A percentile compares a stretch with the other conserved stretches of the same genome.
Conservation (phyloP, 1,140 invertebrate genomes). For the Drosophila repleta region DNA sequence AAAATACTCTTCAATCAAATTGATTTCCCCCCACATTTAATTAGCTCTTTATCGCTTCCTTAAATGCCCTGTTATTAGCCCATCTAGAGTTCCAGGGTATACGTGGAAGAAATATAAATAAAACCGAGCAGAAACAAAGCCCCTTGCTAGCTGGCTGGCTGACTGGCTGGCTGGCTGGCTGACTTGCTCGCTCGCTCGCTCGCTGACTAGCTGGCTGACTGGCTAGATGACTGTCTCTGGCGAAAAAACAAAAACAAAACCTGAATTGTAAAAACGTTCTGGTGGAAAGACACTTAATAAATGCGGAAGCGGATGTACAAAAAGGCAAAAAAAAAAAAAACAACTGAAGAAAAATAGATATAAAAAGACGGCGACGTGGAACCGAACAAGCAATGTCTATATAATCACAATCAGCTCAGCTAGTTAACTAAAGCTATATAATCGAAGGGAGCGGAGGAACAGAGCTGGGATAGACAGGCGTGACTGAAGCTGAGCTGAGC, state of each 20-base stretch:
- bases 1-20: no score
- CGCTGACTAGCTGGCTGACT: not conserved
- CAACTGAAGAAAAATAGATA: no score
- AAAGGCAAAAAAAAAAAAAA: constrained; percentile 18
- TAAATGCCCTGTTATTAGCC: not conserved
- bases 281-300: constrained; percentile 82
- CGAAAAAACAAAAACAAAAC: constrained; percentile 59
- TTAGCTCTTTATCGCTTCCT: no score
- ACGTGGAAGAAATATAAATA: constrained; percentile 40
- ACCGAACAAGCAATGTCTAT: constrained; percentile 36
- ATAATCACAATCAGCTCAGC: constrained; percentile 75
- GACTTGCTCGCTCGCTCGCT: constrained; percentile 1
- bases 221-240: constrained; percentile 12
- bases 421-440: not conserved
- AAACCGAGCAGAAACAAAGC: constrained; percentile 10
- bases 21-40: no score
- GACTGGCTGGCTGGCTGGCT: not conserved
- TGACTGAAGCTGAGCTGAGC: not conserved
- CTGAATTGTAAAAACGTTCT: constrained; percentile 82
- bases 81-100: constrained; percentile 10
- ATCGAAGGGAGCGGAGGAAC: not conserved
- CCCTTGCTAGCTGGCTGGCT: not conserved
- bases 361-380: constrained; percentile 20
- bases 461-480: constrained; percentile 6
- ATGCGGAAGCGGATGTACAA: constrained; percentile 83